Evolutionary conservation across 2,888 invertebrate species (phyloP), one percentile per base, ranked within the genome.

Genomic region (Himalopsyche japonica): DNA sequence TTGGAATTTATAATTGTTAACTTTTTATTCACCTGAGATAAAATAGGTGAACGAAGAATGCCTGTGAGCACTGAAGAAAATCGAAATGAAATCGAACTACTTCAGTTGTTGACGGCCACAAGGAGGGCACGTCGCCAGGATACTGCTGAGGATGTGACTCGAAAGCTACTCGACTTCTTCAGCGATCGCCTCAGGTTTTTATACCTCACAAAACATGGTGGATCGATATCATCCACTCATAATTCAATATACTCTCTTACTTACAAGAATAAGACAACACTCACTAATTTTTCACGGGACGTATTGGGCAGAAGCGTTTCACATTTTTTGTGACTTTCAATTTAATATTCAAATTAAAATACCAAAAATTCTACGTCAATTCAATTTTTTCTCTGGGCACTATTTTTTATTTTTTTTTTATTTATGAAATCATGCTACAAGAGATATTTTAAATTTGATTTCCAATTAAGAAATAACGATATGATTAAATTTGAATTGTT

Each of bases 11-110:
- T n/a, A n/a, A n/a, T n/a, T 0, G 3, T 15, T 15, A 1, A 12
- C 15, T 43, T 5, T 43, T 4, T 43, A 64, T 64, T 85, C 49
- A 86, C 86, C 86, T 85, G 85, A 81, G 82, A 64, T 84, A 77
- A 78, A 85, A 24, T 76, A 86, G 57, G 84, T 80, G 76, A 80
- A 76, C 57, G 76, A 34, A 12, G 24, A 32, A n/a, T 43, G 82
- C 49, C 34, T 43, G 37, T 80, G 34, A 79, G 48, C 70, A 87
- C 92, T 92, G 92, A 92, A 92, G 92, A 92, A 92, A 92, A 92
- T 92, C 92, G 92, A 88, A 89, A 87, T 88, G 89, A 87, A 32
- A 87, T 90, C 92, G 92, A 92, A 92, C 92, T 92, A 92, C 92
- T 92, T 90, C 92, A 92, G 92, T 78, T 82, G 57, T 43, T 57